Evolutionary conservation across 2,888 invertebrate genomes (phyloP).

Genomic region (Anoncus sp.): DNA sequence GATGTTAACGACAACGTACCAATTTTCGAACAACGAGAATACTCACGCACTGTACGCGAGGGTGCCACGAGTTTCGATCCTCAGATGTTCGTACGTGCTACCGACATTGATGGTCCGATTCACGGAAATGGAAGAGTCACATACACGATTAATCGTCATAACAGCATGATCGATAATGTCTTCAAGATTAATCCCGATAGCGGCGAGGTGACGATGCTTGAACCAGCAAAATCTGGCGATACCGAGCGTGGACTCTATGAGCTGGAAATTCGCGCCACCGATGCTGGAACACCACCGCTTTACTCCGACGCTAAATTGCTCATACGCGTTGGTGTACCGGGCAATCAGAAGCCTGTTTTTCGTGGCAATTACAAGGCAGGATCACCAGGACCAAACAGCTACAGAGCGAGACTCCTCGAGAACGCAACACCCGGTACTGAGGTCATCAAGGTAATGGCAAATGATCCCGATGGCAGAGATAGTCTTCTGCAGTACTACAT

Average conservation of each 20-base stretch:
- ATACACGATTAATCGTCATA: constrained; percentile 88
- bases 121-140: constrained; percentile 89
- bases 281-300: constrained; percentile 88
- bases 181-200: constrained; percentile 87
- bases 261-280: constrained; percentile 88
- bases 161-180: constrained; percentile 87
- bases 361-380: constrained; percentile 88
- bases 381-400: constrained; percentile 88
- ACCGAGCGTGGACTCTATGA: constrained; percentile 91
- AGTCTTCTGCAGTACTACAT: constrained; percentile 88
- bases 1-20: constrained; percentile 93
- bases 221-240: constrained; percentile 89
- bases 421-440: constrained; percentile 88
- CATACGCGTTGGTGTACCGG: constrained; percentile 91
- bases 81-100: constrained; percentile 90
- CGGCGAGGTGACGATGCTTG: constrained; percentile 88
- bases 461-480: constrained; percentile 92
- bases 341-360: constrained; percentile 92
- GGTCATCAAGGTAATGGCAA: constrained; percentile 89
- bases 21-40: constrained; percentile 88
- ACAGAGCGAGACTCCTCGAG: constrained; percentile 89
- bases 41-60: constrained; percentile 90
- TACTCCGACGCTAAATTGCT: constrained; percentile 87
- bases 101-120: constrained; percentile 89
- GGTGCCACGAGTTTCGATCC: constrained; percentile 91